Percentiles rank a stretch among this genome's conserved stretches.
Evolutionary conservation across 2,797 vertebrate genomes (phyloP).

Genomic region (Phoebastria nigripes): DNA sequence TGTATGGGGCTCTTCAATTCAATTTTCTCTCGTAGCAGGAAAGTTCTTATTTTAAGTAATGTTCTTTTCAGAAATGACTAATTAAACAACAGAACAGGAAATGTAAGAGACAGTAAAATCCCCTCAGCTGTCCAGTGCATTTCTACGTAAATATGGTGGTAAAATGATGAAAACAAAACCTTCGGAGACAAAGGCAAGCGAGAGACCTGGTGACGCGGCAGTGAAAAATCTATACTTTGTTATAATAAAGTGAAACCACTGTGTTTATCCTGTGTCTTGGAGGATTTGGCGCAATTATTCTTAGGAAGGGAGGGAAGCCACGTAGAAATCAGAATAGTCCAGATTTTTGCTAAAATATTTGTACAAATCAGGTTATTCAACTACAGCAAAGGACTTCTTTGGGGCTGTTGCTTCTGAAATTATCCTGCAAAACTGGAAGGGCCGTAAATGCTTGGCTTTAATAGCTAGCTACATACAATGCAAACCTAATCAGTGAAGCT

Average conservation of each 20-base stretch:
- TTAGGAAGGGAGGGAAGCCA: background rate
- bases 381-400: background rate
- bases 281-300: slow-evolving; percentile 2
- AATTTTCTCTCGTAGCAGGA: background rate
- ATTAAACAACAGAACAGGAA: slow-evolving; percentile 48
- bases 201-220: background rate
- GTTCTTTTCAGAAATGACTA: slow-evolving; percentile 15
- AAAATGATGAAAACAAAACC: slow-evolving; percentile 29
- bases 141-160: slow-evolving; percentile 15
- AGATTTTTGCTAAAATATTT: slow-evolving; percentile 48
- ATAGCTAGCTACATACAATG: slow-evolving; percentile 49
- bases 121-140: background rate
- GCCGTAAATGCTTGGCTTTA: slow-evolving; percentile 50
- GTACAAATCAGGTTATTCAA: slow-evolving; percentile 53
- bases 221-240: slow-evolving; percentile 10
- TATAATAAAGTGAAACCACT: slow-evolving; percentile 14
- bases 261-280: slow-evolving; percentile 34
- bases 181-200: background rate
- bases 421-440: slow-evolving; percentile 64
- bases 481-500: slow-evolving; percentile 53
- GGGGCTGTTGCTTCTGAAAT: slow-evolving; percentile 40
- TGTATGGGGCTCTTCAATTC: background rate
- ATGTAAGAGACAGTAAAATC: slow-evolving; percentile 36
- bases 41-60: background rate
- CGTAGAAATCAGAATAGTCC: background rate